Base-by-base conservation (phyloP, 2,888 invertebrate genomes). In the Imbricaverruca yamaguchii region DNA sequence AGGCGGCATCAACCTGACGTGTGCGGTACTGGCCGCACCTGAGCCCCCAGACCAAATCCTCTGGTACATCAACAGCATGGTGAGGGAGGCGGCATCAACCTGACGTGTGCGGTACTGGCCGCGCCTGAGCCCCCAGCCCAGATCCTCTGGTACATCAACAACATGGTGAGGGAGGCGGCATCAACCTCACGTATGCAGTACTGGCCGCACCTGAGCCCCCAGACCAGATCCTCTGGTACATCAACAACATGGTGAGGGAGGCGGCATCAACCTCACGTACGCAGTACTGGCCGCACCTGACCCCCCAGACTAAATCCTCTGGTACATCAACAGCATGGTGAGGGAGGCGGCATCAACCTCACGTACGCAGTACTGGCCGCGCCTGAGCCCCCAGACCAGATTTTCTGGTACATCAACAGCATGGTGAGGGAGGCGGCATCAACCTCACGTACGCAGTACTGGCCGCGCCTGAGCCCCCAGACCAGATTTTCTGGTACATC, bases 1-100 rank as follows among this genome's bases (percentile, higher is more conserved):
- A 80, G 83, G 82, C 82, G 83, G 81, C n/a, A 82, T 83, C 80
- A 83, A 82, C 81, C 82, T 83, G n/a, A 82, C 82, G 21, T 83
- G 83, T 39, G 81, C 81, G 63, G 81, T 82, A 39, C 80, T 82
- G 39, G 81, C 80, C 7, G 81, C 82, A 0, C 82, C 80, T 6
- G 82, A 83, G 61, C 81, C 81, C 21, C 83, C 83, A 10, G 82
- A 80, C n/a, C 82, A 83, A 78, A 81, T 82, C 81, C 82, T 82
- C 81, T 83, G 83, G 83, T 83, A 53, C 65, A 81, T 81, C 9
- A 23, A 74, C 74, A 74, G 55, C 55, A 74, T 55, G 74, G 74
- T 74, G n/a, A 74, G 69, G 23, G 9, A 80, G 83, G 82, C 82
- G 83, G 81, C 15, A 81, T 83, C 80, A 83, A 82, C 80, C 82